phyloP scores from a whole-genome alignment of 2,888 invertebrate genomes.

The Conus canariensis region DNA sequence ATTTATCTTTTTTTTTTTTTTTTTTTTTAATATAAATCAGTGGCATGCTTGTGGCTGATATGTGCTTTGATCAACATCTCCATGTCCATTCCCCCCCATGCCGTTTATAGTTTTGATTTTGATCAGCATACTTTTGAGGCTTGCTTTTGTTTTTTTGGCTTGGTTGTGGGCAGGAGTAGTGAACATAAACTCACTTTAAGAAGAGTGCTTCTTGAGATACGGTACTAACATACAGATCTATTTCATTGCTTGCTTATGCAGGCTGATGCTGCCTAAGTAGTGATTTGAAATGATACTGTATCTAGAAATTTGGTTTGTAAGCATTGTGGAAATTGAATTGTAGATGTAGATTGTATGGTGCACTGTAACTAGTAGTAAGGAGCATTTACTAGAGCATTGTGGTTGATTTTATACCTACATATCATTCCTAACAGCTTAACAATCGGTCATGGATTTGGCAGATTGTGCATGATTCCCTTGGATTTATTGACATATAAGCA shows the following conservation, averaged over 20 bases:
- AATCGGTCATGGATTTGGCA: not conserved
- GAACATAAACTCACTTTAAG: not conserved
- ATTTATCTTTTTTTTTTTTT: slow-evolving; percentile 1
- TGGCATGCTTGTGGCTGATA: slow-evolving; percentile 35
- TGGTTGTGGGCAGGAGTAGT: not conserved
- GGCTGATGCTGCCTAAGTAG: not conserved
- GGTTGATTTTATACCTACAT: not conserved
- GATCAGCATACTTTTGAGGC: slow-evolving; percentile 6
- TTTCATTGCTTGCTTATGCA: slow-evolving; percentile 10
- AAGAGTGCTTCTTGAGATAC: not conserved
- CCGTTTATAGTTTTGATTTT: not conserved
- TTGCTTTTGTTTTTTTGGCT: slow-evolving; percentile 13
- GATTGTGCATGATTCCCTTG: not conserved
- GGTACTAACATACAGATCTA: not conserved
- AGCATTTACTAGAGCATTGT: not conserved
- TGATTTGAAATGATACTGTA: not conserved
- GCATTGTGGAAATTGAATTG: slow-evolving; percentile 3
- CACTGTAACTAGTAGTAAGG: not conserved
- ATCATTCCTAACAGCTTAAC: not conserved
- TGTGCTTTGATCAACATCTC: slow-evolving; percentile 29
- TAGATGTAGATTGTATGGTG: not conserved
- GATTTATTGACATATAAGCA: too few relatives aligned
- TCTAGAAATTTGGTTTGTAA: not conserved
- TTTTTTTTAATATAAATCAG: not conserved
- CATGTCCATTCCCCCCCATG: not conserved